Evolutionary conservation across 2,888 invertebrate species (phyloP).

Genomic region (Coelopa pilipes): DNA sequence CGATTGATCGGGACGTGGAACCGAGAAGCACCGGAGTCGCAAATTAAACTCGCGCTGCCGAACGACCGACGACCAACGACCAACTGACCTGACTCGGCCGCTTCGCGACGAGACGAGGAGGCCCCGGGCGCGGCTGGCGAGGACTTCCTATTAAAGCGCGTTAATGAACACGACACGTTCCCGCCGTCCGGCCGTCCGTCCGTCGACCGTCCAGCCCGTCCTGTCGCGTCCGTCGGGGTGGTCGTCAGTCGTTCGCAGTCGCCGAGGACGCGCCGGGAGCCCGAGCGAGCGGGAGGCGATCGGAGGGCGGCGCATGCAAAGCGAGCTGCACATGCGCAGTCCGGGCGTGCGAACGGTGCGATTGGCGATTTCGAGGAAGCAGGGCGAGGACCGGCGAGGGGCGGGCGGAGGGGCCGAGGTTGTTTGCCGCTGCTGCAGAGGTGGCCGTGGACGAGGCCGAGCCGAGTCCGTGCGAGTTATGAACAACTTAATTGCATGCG

Average conservation of each 20-base stretch:
- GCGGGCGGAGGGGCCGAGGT: slow-evolving; percentile 17
- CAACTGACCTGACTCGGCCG: not conserved
- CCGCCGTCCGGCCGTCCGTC: not conserved
- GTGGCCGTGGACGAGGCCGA: no score
- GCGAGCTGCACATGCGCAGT: slow-evolving; percentile 39
- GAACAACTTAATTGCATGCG: slow-evolving; percentile 63
- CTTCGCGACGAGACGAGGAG: slow-evolving; percentile 8
- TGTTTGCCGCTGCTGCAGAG: not conserved
- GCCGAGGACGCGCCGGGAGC: slow-evolving; percentile 24
- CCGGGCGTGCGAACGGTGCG: slow-evolving; percentile 51
- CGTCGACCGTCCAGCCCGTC: no score
- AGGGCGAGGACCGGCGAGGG: slow-evolving; percentile 36
- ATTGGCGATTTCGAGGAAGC: slow-evolving; percentile 62
- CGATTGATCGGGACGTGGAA: slow-evolving; percentile 12
- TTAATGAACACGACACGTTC: slow-evolving; percentile 61
- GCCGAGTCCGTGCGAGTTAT: slow-evolving; percentile 34
- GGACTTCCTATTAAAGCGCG: slow-evolving; percentile 61
- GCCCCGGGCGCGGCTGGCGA: slow-evolving; percentile 22
- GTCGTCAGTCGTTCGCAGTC: not conserved
- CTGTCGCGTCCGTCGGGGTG: slow-evolving; percentile 5
- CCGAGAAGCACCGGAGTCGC: not conserved
- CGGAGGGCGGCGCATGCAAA: slow-evolving; percentile 20
- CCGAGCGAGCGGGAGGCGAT: not conserved
- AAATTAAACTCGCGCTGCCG: no score
- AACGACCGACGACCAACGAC: no score